A percentile compares a stretch with the other conserved stretches of the same genome.
These are phyloP conservation scores for Crotalus horridus DNA, from an alignment of 2,113 vertebrate species.

Conservation along the genomic window DNA sequence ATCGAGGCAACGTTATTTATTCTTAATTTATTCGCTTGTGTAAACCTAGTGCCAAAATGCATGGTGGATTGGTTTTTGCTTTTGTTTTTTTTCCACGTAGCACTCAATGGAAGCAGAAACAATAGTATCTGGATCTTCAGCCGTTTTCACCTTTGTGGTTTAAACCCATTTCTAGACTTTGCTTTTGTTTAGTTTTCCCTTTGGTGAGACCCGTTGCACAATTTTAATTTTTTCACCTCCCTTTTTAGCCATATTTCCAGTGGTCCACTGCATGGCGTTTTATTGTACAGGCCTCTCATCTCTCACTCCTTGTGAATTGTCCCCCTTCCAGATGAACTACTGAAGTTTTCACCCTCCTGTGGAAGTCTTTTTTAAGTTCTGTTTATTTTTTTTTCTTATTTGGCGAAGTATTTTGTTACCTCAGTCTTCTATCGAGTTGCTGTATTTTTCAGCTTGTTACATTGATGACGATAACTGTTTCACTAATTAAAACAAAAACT, in stretches of 20 bases:
- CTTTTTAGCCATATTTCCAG: conserved; percentile 50
- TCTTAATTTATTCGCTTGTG: conserved; percentile 49
- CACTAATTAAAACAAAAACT: conserved; percentile 72
- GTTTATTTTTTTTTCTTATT: neutral
- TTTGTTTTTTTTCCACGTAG: conserved; percentile 61
- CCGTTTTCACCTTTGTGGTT: conserved; percentile 51
- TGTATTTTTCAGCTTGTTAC: conserved; percentile 80
- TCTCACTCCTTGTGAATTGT: conserved; percentile 64
- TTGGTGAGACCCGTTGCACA: conserved; percentile 66
- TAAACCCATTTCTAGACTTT: conserved; percentile 60
- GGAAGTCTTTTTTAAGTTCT: conserved; percentile 69
- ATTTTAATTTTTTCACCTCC: conserved; percentile 36
- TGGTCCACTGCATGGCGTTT: conserved; percentile 72
- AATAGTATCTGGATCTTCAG: conserved; percentile 58
- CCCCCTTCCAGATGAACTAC: conserved; percentile 59
- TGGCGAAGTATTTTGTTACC: conserved; percentile 80
- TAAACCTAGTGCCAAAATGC: conserved; percentile 74
- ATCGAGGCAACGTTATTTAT: conserved; percentile 43
- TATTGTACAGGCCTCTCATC: conserved; percentile 59
- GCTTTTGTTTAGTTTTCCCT: conserved; percentile 44
- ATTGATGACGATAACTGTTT: conserved; percentile 71
- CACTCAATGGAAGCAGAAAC: conserved; percentile 62
- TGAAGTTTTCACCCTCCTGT: conserved; percentile 47
- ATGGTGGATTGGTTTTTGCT: neutral
- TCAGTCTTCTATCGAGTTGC: conserved; percentile 79